Evolutionary conservation across 2,888 invertebrate species (phyloP).

Genomic region (Lomographa bimaculata): DNA sequence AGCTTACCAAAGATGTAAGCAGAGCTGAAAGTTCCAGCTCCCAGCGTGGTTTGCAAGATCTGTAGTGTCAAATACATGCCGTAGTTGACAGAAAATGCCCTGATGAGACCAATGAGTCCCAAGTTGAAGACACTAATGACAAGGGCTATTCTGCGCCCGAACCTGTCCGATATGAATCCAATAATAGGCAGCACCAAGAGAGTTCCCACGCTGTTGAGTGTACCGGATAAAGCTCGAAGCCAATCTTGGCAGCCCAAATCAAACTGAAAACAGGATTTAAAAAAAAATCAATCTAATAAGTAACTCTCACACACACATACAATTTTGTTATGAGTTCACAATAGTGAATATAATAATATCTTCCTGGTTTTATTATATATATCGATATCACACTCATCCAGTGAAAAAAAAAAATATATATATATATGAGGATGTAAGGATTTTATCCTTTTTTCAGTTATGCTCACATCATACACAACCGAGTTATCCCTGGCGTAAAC

Average conservation of each 20-base stretch:
- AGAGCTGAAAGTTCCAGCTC: conserved; percentile 80
- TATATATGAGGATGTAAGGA: no score
- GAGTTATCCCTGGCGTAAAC: conserved; percentile 64
- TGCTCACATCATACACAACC: conserved; percentile 66
- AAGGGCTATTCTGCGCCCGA: conserved; percentile 78
- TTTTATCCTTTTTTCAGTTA: no score
- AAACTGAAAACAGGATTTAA: conserved; percentile 82
- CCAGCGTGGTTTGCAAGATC: conserved; percentile 77
- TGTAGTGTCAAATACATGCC: conserved; percentile 79
- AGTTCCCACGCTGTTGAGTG: conserved; percentile 87
- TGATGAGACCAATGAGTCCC: conserved; percentile 73
- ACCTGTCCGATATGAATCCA: conserved; percentile 87
- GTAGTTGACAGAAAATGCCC: conserved; percentile 82
- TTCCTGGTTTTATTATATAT: no score
- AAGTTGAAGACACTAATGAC: conserved; percentile 70
- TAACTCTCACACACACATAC: no score
- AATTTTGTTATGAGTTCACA: background rate
- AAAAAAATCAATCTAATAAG: conserved; percentile 6
- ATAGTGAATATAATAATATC: no score
- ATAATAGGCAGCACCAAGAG: conserved; percentile 87
- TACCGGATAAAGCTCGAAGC: conserved; percentile 88
- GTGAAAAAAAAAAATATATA: no score
- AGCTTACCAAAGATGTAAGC: conserved; percentile 67
- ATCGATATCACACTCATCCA: no score
- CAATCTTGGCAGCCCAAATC: conserved; percentile 86